These are phyloP conservation scores for Drosophila teissieri DNA, from an alignment of 1,140 invertebrate genomes.

Conservation along the genomic window DNA sequence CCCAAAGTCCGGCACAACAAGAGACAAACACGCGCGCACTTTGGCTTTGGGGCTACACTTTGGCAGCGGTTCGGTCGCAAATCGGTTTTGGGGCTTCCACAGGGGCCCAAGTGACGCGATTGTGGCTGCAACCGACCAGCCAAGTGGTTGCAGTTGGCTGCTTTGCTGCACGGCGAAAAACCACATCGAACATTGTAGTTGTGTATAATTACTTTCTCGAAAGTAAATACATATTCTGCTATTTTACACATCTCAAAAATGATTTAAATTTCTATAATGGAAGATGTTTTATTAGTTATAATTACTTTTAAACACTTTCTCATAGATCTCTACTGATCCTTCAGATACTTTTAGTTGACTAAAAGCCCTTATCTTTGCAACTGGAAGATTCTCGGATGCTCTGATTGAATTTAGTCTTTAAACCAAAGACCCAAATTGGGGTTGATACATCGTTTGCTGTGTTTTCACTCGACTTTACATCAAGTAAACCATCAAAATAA, in stretches of 20 bases:
- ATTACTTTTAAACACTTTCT: too few species aligned
- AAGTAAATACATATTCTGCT: too few species aligned
- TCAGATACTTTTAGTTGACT: too few species aligned
- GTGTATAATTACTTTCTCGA: not conserved
- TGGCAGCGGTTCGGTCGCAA: not conserved
- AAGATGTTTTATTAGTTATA: too few species aligned
- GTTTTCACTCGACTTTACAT: too few species aligned
- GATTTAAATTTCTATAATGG: too few species aligned
- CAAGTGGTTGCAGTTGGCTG: slow-evolving; percentile 24
- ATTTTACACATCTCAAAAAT: too few species aligned
- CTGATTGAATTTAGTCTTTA: not conserved
- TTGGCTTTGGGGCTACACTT: slow-evolving; percentile 9
- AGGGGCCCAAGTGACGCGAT: slow-evolving; percentile 14
- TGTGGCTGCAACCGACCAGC: slow-evolving; percentile 30
- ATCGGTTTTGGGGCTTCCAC: not conserved
- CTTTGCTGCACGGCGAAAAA: not conserved
- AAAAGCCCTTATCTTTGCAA: too few species aligned
- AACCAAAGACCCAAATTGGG: not conserved
- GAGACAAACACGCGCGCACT: slow-evolving; percentile 72
- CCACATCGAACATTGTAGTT: not conserved
- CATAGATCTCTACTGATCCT: too few species aligned
- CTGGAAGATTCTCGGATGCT: too few species aligned
- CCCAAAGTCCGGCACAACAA: slow-evolving; percentile 44
- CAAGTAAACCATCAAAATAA: not conserved
- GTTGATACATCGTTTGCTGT: too few species aligned